Conservation (phyloP, 1,140 invertebrate species). For the Heliconius melpomene region DNA sequence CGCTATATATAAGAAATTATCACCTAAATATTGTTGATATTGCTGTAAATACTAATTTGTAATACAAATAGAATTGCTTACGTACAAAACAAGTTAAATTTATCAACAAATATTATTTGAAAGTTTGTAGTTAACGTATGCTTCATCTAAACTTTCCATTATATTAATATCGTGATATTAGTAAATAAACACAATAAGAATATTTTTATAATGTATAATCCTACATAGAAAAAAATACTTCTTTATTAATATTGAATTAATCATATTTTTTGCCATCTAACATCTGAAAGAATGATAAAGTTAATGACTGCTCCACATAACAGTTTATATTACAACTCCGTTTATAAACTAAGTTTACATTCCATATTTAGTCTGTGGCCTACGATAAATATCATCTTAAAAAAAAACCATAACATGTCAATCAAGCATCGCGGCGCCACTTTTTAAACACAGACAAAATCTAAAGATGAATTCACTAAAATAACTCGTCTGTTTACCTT, state of each 20-base stretch:
- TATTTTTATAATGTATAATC: too few species aligned
- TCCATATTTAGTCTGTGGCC: conserved; percentile 40
- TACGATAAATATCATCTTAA: conserved; percentile 46
- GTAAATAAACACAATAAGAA: too few species aligned
- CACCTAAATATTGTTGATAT: conserved; percentile 21
- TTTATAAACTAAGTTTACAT: conserved; percentile 46
- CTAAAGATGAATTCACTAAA: conserved; percentile 76
- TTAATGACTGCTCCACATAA: conserved; percentile 31
- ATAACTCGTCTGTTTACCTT: conserved; percentile 77
- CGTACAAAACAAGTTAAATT: neutral
- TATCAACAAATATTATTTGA: neutral
- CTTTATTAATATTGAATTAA: neutral
- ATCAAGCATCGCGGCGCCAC: conserved; percentile 71
- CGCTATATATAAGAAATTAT: conserved; percentile 13
- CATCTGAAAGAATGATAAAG: conserved; percentile 24
- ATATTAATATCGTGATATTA: too few species aligned
- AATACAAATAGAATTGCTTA: conserved; percentile 9
- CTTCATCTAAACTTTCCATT: neutral
- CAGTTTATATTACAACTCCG: conserved; percentile 42
- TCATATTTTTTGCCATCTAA: neutral
- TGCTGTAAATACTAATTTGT: conserved; percentile 7
- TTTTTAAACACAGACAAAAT: conserved; percentile 68
- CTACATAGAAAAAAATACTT: too few species aligned
- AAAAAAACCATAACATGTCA: conserved; percentile 64
- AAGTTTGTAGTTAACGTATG: neutral